phyloP scores from a whole-genome alignment of 2,888 invertebrate species.

The Amphiduros pacificus region DNA sequence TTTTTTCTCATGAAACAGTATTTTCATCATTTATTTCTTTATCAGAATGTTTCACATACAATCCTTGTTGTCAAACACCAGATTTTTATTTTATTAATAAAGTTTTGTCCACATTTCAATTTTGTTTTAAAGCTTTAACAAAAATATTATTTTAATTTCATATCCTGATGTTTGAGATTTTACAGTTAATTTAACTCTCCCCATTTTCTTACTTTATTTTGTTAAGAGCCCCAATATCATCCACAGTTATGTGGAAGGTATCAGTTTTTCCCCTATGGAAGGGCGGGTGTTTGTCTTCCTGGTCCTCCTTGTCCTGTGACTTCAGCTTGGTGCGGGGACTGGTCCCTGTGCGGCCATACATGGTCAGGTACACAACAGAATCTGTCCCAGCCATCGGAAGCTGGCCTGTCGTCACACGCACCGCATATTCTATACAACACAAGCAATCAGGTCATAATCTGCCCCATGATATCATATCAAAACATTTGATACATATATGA shows the following conservation, averaged over 20 bases:
- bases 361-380: conserved; percentile 47
- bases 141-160: too few relatives aligned
- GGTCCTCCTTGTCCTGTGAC: conserved; percentile 31
- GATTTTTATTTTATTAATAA: too few relatives aligned
- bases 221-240: conserved; percentile 44
- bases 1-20: too few relatives aligned
- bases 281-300: background rate
- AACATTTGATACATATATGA: too few relatives aligned
- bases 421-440: conserved; percentile 37
- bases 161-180: too few relatives aligned
- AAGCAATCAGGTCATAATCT: too few relatives aligned
- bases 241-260: conserved; percentile 39
- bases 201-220: conserved; percentile 36
- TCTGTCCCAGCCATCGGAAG: conserved; percentile 50
- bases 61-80: too few relatives aligned
- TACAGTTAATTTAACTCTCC: background rate
- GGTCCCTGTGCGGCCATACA: conserved; percentile 39
- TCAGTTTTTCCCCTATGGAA: conserved; percentile 34
- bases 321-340: conserved; percentile 1
- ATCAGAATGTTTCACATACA: too few relatives aligned
- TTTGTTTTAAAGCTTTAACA: too few relatives aligned
- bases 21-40: too few relatives aligned
- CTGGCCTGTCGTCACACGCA: conserved; percentile 44
- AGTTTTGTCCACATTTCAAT: too few relatives aligned
- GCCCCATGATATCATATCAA: too few relatives aligned